phyloP scores from a whole-genome alignment of 2,888 invertebrate genomes.

The Imbricaverruca yamaguchii region DNA sequence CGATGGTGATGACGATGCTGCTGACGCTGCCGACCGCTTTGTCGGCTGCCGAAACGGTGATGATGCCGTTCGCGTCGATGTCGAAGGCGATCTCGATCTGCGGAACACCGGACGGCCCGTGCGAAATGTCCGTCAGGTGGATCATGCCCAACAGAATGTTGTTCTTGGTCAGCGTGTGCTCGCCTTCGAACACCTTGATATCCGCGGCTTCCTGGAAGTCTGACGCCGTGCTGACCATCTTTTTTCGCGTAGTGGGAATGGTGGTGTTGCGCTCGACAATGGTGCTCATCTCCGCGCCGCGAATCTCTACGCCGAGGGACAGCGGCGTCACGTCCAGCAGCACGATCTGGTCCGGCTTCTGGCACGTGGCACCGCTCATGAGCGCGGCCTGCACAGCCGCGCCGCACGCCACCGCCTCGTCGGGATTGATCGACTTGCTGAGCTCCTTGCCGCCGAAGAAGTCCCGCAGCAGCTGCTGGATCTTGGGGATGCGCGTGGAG shows the following conservation, averaged over 20 bases:
- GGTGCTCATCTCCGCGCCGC: slow-evolving; percentile 61
- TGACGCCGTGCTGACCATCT: slow-evolving; percentile 55
- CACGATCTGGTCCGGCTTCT: slow-evolving; percentile 53
- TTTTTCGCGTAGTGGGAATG: slow-evolving; percentile 55
- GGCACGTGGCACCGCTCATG: slow-evolving; percentile 47
- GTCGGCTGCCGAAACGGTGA: background rate
- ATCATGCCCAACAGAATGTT: slow-evolving; percentile 46
- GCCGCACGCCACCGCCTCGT: slow-evolving; percentile 62
- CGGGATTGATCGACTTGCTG: slow-evolving; percentile 64
- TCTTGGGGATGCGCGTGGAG: slow-evolving; percentile 62
- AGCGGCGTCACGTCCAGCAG: slow-evolving; percentile 57
- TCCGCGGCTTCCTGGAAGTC: slow-evolving; percentile 60
- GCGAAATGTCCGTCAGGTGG: slow-evolving; percentile 28
- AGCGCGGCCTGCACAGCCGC: slow-evolving; percentile 55
- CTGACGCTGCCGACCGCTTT: background rate
- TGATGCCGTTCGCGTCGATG: slow-evolving; percentile 24
- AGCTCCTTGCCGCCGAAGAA: slow-evolving; percentile 52
- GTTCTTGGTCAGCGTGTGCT: slow-evolving; percentile 91
- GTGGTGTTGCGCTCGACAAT: slow-evolving; percentile 59
- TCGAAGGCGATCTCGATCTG: slow-evolving; percentile 26
- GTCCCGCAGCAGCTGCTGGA: slow-evolving; percentile 53
- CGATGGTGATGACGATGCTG: too few species aligned
- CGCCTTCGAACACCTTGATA: slow-evolving; percentile 77
- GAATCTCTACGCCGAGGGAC: slow-evolving; percentile 61
- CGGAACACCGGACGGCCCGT: slow-evolving; percentile 24